phyloP scores from a whole-genome alignment of 2,113 vertebrate genomes.

The Petromus typicus region DNA sequence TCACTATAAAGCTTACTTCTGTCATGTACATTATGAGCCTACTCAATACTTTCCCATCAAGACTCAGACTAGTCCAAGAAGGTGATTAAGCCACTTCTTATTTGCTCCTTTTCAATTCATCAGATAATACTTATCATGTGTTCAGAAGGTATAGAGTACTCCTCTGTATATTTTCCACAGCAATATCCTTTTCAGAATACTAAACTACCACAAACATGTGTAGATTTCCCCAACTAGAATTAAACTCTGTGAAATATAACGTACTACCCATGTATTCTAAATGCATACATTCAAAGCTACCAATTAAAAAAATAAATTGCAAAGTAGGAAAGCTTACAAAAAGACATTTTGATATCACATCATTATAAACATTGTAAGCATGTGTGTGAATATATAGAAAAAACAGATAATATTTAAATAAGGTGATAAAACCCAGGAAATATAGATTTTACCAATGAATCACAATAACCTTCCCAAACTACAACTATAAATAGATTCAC shows the following conservation, averaged over 20 bases:
- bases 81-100: conserved; percentile 50
- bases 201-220: conserved; percentile 54
- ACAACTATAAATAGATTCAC: conserved; percentile 83
- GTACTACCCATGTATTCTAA: conserved; percentile 84
- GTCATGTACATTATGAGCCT: conserved; percentile 27
- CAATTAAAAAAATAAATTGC: conserved; percentile 80
- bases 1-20: conserved; percentile 46
- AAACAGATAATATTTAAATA: conserved; percentile 91
- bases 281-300: conserved; percentile 87
- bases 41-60: conserved; percentile 62
- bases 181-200: conserved; percentile 40
- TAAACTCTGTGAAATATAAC: conserved; percentile 85
- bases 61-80: conserved; percentile 66
- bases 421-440: conserved; percentile 88
- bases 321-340: conserved; percentile 81
- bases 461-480: conserved; percentile 82
- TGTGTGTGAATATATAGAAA: conserved; percentile 81
- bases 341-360: conserved; percentile 86
- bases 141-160: background rate
- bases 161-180: background rate
- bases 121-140: conserved; percentile 40
- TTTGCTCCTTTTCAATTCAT: conserved; percentile 79
- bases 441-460: conserved; percentile 85
- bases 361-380: conserved; percentile 85
- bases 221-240: conserved; percentile 58